A percentile compares a stretch with the other conserved stretches of the same genome.
Evolutionary conservation across 2,113 vertebrate species (phyloP).

Genomic region (Tylochromis polylepis): DNA sequence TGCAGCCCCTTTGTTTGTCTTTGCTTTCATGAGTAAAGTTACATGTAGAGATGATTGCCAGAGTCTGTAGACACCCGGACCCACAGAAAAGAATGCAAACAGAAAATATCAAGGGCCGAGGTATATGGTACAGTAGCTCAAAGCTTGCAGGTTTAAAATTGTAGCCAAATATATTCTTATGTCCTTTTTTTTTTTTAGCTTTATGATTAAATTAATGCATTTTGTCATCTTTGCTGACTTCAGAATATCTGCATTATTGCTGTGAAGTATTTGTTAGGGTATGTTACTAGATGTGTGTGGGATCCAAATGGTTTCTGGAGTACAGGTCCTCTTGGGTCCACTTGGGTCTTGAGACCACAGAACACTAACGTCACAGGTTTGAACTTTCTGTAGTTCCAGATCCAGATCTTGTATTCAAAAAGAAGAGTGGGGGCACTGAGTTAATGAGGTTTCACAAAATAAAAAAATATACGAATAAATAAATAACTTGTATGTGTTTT

Average conservation of each 20-base stretch:
- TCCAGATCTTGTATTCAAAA: neutral
- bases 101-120: neutral
- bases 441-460: neutral
- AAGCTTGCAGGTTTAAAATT: neutral
- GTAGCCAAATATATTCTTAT: neutral
- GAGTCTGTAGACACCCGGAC: constrained; percentile 5
- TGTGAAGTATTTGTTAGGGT: neutral
- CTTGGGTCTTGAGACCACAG: neutral
- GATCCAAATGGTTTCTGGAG: neutral
- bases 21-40: constrained; percentile 34
- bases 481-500: neutral
- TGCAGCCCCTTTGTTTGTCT: constrained; percentile 18
- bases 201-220: neutral
- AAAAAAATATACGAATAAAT: no score
- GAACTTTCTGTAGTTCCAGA: no score
- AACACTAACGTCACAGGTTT: neutral
- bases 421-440: neutral
- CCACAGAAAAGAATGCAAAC: constrained; percentile 18
- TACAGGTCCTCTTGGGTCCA: neutral
- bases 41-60: constrained; percentile 30
- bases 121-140: neutral
- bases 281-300: neutral
- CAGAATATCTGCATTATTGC: neutral
- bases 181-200: neutral
- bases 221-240: neutral